Conservation (phyloP, 2,888 invertebrate species). For the Caenorhabditis panamensis region DNA sequence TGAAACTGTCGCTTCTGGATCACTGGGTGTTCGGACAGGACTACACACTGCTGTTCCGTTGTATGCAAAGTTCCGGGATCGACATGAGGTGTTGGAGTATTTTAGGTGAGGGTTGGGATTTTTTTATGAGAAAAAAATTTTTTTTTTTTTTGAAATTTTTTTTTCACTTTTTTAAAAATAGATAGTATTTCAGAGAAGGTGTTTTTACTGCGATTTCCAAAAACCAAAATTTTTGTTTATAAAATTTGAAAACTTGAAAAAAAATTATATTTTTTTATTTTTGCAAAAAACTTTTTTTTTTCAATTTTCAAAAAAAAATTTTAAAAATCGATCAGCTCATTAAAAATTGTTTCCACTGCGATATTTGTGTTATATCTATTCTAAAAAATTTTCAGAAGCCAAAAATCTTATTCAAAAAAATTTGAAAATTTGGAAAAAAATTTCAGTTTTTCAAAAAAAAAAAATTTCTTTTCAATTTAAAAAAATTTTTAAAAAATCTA, state of each 20-base stretch:
- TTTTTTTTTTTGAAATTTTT: background rate
- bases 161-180: constrained; percentile 9
- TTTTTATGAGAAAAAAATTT: background rate
- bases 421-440: too few species aligned
- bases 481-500: background rate
- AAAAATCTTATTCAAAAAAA: too few species aligned
- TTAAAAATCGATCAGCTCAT: too few species aligned
- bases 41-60: constrained; percentile 75
- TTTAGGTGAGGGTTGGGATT: constrained; percentile 62
- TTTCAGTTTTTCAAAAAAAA: background rate
- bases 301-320: background rate
- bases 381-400: too few species aligned
- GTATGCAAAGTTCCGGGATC: constrained; percentile 68
- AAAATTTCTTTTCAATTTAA: background rate
- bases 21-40: constrained; percentile 74
- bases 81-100: constrained; percentile 72
- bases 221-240: background rate
- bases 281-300: background rate
- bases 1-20: constrained; percentile 74
- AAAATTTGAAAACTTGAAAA: background rate
- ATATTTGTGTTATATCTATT: too few species aligned
- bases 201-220: too few species aligned
- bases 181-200: too few species aligned
- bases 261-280: background rate
- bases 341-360: too few species aligned